phyloP scores from a whole-genome alignment of 2,888 invertebrate genomes.

The Agriotes lineatus region DNA sequence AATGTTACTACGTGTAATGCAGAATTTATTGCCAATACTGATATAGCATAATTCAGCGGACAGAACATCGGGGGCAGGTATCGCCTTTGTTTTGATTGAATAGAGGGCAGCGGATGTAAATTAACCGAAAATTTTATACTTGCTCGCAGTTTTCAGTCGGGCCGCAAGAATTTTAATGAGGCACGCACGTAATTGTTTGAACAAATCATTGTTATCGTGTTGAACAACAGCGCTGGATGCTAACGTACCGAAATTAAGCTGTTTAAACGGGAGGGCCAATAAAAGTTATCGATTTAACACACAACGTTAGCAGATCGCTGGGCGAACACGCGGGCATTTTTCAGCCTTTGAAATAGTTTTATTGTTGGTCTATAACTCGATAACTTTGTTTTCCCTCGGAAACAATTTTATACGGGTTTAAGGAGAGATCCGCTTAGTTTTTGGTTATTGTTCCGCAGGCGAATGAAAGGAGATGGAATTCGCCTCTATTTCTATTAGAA shows the following conservation, averaged over 20 bases:
- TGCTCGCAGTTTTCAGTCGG: background rate
- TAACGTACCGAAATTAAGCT: background rate
- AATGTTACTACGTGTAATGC: conserved; percentile 16
- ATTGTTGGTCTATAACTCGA: too few relatives aligned
- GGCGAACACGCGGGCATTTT: background rate
- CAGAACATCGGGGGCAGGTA: background rate
- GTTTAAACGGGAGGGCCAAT: conserved; percentile 1
- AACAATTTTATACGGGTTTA: too few relatives aligned
- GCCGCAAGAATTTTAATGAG: conserved; percentile 11
- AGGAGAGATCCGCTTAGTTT: too few relatives aligned
- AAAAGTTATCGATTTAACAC: background rate
- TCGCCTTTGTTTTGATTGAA: background rate
- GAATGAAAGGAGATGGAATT: too few relatives aligned
- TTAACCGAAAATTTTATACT: background rate
- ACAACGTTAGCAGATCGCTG: background rate
- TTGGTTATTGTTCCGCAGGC: too few relatives aligned
- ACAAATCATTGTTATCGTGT: conserved; percentile 8
- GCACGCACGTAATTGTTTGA: conserved; percentile 13
- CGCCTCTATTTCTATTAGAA: too few relatives aligned
- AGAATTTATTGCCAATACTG: conserved; percentile 16
- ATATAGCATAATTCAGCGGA: background rate
- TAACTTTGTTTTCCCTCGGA: too few relatives aligned
- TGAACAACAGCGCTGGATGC: conserved; percentile 3
- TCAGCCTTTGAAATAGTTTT: too few relatives aligned
- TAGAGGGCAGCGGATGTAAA: background rate